A percentile compares a stretch with the other conserved stretches of the same genome.
Conservation (phyloP, 2,797 vertebrate genomes). For the Etheostoma nigrum region DNA sequence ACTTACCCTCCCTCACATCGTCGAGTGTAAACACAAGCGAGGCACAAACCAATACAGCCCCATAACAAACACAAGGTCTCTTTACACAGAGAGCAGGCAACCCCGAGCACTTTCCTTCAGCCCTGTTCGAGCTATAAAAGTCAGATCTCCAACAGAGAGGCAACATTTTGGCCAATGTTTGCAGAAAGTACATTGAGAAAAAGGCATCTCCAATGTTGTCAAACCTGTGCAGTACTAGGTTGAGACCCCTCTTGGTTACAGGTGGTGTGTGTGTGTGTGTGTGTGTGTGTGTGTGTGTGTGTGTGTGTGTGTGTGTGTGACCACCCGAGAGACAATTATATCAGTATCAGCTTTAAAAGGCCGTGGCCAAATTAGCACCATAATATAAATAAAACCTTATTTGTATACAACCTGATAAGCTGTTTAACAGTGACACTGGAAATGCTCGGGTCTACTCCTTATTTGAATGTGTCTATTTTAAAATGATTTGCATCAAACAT, state of each 20-base stretch:
- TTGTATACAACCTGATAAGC: too few species aligned
- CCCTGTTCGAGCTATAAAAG: neutral
- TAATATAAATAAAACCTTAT: neutral
- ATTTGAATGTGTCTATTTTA: neutral
- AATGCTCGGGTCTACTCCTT: too few species aligned
- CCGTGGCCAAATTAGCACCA: neutral
- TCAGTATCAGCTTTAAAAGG: neutral
- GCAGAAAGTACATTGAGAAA: neutral
- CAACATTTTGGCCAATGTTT: neutral
- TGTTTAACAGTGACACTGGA: neutral
- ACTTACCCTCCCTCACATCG: neutral
- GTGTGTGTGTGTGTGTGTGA: too few species aligned
- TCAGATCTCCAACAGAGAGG: neutral
- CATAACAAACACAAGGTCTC: conserved; percentile 13
- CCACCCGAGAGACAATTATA: neutral
- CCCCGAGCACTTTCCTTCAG: neutral
- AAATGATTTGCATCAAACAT: conserved; percentile 8
- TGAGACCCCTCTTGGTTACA: too few species aligned
- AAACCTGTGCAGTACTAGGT: neutral
- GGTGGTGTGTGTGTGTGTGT: too few species aligned
- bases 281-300: too few species aligned
- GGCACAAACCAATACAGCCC: conserved; percentile 9
- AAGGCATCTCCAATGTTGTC: too few species aligned
- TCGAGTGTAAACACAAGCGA: conserved; percentile 10
- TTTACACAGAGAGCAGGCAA: neutral